These are phyloP conservation scores for Diachasma alloeum DNA, from an alignment of 1,140 invertebrate genomes.

Conservation along the genomic window DNA sequence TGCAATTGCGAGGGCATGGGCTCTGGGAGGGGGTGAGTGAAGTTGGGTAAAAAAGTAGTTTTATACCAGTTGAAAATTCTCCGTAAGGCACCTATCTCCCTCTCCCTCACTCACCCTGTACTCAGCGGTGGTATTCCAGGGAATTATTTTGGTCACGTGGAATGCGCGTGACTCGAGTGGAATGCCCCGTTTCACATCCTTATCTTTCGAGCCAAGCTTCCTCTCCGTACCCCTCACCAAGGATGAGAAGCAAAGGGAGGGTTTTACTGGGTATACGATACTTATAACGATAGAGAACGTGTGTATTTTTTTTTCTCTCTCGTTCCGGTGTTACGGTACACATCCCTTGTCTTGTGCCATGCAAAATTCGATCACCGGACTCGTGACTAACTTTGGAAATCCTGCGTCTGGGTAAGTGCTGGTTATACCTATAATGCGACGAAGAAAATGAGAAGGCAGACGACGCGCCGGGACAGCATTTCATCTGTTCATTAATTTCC, in stretches of 20 bases:
- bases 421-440: not conserved
- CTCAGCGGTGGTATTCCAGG: constrained; percentile 5
- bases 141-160: constrained; percentile 17
- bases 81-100: not conserved
- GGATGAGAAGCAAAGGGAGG: not conserved
- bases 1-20: not conserved
- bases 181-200: constrained; percentile 9
- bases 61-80: constrained; percentile 15
- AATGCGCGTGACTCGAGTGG: constrained; percentile 15
- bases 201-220: not conserved
- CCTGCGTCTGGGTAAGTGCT: not conserved
- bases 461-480: not conserved
- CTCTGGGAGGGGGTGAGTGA: not conserved
- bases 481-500: constrained; percentile 1
- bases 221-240: not conserved
- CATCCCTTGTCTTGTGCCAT: not conserved
- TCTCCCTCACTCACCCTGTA: not conserved
- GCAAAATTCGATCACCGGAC: not conserved
- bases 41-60: constrained; percentile 11
- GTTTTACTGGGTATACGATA: constrained; percentile 1
- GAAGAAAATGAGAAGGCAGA: not conserved
- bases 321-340: not conserved
- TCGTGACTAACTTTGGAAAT: not conserved
- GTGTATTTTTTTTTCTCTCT: not conserved
- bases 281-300: not conserved